Base-by-base conservation (phyloP, 2,888 invertebrate genomes). In the Chaitophorus viminalis region DNA sequence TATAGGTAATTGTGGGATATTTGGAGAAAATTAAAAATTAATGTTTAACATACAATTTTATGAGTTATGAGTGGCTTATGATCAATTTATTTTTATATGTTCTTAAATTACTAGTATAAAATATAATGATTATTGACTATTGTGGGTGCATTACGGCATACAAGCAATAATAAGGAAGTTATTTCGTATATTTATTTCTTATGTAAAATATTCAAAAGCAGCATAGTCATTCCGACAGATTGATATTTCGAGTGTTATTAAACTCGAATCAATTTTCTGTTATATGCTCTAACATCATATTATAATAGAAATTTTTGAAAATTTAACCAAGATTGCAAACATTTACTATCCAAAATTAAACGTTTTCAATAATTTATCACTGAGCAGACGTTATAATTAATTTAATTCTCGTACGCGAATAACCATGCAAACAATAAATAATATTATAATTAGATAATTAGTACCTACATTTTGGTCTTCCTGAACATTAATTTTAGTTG, bases 401-500 rank as follows among this genome's bases (percentile, higher is more conserved):
- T 46, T 8, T 46, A 46, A 46, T 14, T 14, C 68, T 68, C 25
- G 9, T 68, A 68, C 68, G 29, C n/a, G 68, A n/a, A 68, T 25
- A 21, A n/a, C 11, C 11, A 46, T 68, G 11, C 9, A 68, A 9
- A 29, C 3, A 68, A 72, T 18, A 33, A 31, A 17, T 3, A 14
- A 29, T 29, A 33, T 6, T 72, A 36, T 78, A 78, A 31, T 70
- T 82, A 70, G 29, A 39, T 46, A 72, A 46, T 81, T 70, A 52
- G 18, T n/a, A 46, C 6, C 25, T 0, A 33, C 31, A 77, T 39
- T 18, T 65, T 52, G 11, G 76, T 85, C 33, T 77, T 76, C 65
- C 85, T 33, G 68, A n/a, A 70, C 33, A 76, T 76, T 52, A 78
- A 68, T 60, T 72, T 74, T 29, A 75, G 11, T 18, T 18, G 78